Conservation (phyloP, 1,140 invertebrate genomes). For the Colletes gigas region DNA sequence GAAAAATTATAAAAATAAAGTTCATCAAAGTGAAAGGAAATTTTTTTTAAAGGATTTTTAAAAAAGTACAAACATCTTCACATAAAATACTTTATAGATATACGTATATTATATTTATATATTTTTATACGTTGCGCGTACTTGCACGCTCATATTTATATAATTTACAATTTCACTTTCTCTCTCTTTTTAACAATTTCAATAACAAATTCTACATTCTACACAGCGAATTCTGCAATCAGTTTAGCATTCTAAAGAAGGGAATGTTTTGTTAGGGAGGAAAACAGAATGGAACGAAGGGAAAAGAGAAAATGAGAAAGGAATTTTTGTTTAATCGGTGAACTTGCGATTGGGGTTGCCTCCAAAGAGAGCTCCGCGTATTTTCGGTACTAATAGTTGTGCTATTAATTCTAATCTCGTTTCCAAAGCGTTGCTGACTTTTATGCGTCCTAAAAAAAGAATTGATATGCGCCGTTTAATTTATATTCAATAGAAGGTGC, state of each 20-base stretch:
- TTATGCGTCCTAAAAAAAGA: conserved; percentile 82
- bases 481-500: not conserved
- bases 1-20: not conserved
- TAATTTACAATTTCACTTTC: conserved; percentile 47
- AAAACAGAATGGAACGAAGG: conserved; percentile 32
- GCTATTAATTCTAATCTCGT: conserved; percentile 96
- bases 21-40: conserved; percentile 11
- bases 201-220: conserved; percentile 39
- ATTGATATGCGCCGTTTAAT: not conserved
- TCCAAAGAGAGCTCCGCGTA: conserved; percentile 96
- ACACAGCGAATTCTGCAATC: conserved; percentile 29
- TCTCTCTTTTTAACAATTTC: conserved; percentile 32
- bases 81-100: conserved; percentile 43
- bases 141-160: conserved; percentile 27
- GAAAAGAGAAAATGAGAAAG: conserved; percentile 31
- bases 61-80: conserved; percentile 11
- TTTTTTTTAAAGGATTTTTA: conserved; percentile 14
- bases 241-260: conserved; percentile 25
- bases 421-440: conserved; percentile 97
- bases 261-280: conserved; percentile 39
- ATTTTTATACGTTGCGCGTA: not conserved
- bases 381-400: conserved; percentile 95
- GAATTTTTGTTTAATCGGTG: conserved; percentile 88
- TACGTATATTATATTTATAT: conserved; percentile 24
- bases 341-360: conserved; percentile 98